A percentile compares a stretch with the other conserved stretches of the same genome.
These are phyloP conservation scores for Dryoscopus gambensis DNA, from an alignment of 2,113 vertebrate genomes.

Conservation along the genomic window DNA sequence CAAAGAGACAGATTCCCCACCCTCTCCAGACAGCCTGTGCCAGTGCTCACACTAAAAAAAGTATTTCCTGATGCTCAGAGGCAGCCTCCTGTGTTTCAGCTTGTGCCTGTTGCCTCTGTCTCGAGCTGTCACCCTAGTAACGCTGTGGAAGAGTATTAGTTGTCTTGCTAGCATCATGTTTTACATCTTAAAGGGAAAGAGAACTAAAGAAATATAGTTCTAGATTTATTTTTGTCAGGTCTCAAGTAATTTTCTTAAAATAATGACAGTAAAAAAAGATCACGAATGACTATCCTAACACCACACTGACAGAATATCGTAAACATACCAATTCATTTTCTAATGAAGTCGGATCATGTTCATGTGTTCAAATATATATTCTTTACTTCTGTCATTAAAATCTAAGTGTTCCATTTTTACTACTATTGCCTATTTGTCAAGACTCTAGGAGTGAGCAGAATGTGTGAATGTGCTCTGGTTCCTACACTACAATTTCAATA, in stretches of 20 bases:
- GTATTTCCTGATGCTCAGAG: neutral
- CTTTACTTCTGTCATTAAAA: neutral
- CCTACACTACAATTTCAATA: neutral
- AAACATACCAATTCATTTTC: neutral
- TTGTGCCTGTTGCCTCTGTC: neutral
- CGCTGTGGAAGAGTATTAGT: neutral
- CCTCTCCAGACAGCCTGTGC: neutral
- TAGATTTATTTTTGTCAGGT: neutral
- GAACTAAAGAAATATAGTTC: neutral
- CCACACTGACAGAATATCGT: neutral
- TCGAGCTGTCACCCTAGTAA: neutral
- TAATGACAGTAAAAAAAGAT: neutral
- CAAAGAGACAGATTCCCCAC: neutral
- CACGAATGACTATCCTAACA: neutral
- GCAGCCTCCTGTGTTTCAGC: neutral
- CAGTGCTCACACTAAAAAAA: neutral
- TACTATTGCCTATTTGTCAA: neutral
- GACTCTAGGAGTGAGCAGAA: neutral
- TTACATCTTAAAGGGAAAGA: neutral
- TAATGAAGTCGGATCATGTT: neutral
- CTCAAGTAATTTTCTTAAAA: neutral
- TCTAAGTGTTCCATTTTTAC: neutral
- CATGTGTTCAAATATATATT: neutral
- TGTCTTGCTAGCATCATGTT: neutral
- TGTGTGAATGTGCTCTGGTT: neutral